Conservation (phyloP, 2,888 invertebrate genomes). For the Zelleria hepariella region DNA sequence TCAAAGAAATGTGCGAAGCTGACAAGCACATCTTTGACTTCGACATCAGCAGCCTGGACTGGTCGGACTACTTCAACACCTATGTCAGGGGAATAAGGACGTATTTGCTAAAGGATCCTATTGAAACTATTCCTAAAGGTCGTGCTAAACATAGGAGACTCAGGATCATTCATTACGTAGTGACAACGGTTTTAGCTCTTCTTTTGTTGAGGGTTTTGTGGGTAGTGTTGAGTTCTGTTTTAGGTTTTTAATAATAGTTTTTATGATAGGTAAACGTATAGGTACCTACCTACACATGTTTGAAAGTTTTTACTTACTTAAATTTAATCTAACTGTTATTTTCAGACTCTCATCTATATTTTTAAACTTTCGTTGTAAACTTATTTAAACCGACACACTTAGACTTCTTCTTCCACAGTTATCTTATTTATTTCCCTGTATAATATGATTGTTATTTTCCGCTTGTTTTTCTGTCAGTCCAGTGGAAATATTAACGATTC, state of each 20-base stretch:
- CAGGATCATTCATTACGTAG: constrained; percentile 28
- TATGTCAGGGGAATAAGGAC: constrained; percentile 80
- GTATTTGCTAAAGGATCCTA: constrained; percentile 81
- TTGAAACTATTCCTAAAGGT: constrained; percentile 75
- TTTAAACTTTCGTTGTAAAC: too few species aligned
- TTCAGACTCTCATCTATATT: too few species aligned
- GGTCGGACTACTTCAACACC: constrained; percentile 78
- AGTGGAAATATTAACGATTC: too few species aligned
- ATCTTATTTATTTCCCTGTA: too few species aligned
- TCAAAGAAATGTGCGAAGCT: constrained; percentile 62
- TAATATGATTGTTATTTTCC: too few species aligned
- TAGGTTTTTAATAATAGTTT: neutral
- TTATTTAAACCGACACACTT: too few species aligned
- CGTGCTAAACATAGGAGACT: constrained; percentile 47
- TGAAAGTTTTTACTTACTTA: too few species aligned
- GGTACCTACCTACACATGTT: too few species aligned
- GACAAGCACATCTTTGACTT: constrained; percentile 77
- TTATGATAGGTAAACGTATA: too few species aligned
- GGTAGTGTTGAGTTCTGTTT: neutral
- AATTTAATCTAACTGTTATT: too few species aligned
- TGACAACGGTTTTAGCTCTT: neutral
- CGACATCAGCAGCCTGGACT: constrained; percentile 75
- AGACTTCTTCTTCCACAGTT: too few species aligned
- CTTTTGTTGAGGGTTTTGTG: neutral
- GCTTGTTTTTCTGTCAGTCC: too few species aligned